phyloP scores from a whole-genome alignment of 2,113 vertebrate species.

The Pelecanus crispus region DNA sequence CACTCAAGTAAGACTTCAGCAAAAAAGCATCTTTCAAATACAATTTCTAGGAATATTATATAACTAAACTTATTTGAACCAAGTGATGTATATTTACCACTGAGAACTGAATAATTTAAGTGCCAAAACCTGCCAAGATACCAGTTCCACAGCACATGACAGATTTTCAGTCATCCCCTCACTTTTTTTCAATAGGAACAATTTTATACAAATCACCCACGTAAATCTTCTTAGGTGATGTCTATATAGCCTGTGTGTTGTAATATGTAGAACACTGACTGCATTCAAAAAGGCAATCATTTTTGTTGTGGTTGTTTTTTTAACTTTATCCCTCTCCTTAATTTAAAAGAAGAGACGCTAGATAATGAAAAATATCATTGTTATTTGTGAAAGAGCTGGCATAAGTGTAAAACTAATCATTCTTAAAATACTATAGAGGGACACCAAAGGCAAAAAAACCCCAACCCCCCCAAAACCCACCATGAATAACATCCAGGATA shows the following conservation, averaged over 20 bases:
- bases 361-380: not conserved
- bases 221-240: not conserved
- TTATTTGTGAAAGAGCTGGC: not conserved
- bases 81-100: not conserved
- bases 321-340: not conserved
- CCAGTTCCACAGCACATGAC: not conserved
- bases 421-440: not conserved
- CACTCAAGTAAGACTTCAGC: not conserved
- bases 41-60: not conserved
- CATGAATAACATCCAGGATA: not conserved
- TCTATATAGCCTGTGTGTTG: not conserved
- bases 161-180: not conserved
- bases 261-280: not conserved
- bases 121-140: not conserved
- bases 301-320: not conserved
- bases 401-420: not conserved
- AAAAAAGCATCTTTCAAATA: not conserved
- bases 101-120: not conserved
- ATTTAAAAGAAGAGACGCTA: not conserved
- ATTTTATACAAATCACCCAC: not conserved
- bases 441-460: not conserved
- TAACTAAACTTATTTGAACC: not conserved
- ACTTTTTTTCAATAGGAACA: not conserved
- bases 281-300: not conserved
- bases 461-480: not conserved